Percentiles rank a stretch among this genome's conserved stretches.
Conservation (phyloP, 2,888 invertebrate species). For the Augiades crinisus region DNA sequence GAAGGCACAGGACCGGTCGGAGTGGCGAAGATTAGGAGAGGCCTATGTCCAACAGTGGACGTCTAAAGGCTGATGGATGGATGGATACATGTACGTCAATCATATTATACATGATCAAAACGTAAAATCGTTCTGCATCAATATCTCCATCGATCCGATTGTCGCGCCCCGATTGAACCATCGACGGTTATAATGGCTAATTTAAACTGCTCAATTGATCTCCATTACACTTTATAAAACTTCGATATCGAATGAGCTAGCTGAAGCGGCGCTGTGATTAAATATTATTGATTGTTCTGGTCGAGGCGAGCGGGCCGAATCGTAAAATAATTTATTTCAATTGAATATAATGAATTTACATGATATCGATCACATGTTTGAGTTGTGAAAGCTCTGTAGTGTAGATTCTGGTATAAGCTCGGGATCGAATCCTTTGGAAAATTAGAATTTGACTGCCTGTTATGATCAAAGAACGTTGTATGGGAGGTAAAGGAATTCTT, state of each 20-base stretch:
- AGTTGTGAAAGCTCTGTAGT: background rate
- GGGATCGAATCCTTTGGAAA: background rate
- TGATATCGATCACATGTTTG: constrained; percentile 35
- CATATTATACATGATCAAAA: too few relatives aligned
- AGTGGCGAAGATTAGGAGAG: too few relatives aligned
- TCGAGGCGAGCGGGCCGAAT: constrained; percentile 56
- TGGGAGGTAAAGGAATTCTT: too few relatives aligned
- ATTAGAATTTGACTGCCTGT: background rate
- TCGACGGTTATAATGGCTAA: constrained; percentile 66
- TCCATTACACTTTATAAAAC: constrained; percentile 74
- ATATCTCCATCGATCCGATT: constrained; percentile 45
- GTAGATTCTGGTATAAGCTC: background rate
- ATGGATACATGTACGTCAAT: too few relatives aligned
- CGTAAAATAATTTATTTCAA: constrained; percentile 72
- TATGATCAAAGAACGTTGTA: too few relatives aligned
- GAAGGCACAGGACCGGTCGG: too few relatives aligned
- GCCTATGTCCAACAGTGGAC: too few relatives aligned
- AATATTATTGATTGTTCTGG: constrained; percentile 68
- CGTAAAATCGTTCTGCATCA: constrained; percentile 11
- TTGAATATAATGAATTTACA: constrained; percentile 61
- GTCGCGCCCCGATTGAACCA: constrained; percentile 65
- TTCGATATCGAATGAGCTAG: constrained; percentile 64
- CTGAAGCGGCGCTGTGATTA: constrained; percentile 53
- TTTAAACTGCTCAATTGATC: constrained; percentile 76
- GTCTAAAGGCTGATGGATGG: too few relatives aligned